Evolutionary conservation across 2,888 invertebrate species (phyloP).

Genomic region (Lasioglossum figueresi): DNA sequence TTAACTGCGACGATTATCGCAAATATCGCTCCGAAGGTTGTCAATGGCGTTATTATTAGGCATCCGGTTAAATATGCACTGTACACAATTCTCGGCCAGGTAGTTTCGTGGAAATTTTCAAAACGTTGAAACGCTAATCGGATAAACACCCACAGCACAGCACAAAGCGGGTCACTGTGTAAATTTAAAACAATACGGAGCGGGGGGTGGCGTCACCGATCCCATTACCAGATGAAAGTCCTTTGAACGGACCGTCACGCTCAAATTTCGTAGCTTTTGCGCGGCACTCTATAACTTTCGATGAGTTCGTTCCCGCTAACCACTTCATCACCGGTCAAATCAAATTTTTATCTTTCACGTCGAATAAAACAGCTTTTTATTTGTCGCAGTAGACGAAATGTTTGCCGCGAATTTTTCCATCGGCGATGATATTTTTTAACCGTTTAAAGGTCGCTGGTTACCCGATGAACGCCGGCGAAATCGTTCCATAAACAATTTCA

Average conservation of each 20-base stretch:
- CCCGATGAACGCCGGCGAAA: not conserved
- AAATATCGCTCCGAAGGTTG: slow-evolving; percentile 16
- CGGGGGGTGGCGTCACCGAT: not conserved
- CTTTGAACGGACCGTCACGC: not conserved
- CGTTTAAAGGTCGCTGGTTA: not conserved
- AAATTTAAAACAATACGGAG: slow-evolving; percentile 20
- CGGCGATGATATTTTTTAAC: not conserved
- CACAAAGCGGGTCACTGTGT: slow-evolving; percentile 11
- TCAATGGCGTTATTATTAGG: slow-evolving; percentile 25
- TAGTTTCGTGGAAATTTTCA: slow-evolving; percentile 25
- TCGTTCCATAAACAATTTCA: not conserved
- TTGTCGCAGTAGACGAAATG: not conserved
- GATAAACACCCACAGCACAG: slow-evolving; percentile 9
- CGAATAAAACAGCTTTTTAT: not conserved
- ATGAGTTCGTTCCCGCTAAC: not conserved
- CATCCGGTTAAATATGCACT: slow-evolving; percentile 17
- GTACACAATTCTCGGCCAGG: slow-evolving; percentile 4
- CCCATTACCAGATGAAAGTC: not conserved
- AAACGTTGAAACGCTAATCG: slow-evolving; percentile 1
- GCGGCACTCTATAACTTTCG: not conserved
- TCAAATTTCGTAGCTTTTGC: not conserved
- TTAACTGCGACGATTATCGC: slow-evolving; percentile 28
- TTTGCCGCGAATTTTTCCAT: not conserved
- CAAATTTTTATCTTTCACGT: not conserved
- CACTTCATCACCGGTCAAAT: not conserved